These are phyloP conservation scores for Icerya purchasi DNA, from an alignment of 2,888 invertebrate genomes.

Conservation along the genomic window DNA sequence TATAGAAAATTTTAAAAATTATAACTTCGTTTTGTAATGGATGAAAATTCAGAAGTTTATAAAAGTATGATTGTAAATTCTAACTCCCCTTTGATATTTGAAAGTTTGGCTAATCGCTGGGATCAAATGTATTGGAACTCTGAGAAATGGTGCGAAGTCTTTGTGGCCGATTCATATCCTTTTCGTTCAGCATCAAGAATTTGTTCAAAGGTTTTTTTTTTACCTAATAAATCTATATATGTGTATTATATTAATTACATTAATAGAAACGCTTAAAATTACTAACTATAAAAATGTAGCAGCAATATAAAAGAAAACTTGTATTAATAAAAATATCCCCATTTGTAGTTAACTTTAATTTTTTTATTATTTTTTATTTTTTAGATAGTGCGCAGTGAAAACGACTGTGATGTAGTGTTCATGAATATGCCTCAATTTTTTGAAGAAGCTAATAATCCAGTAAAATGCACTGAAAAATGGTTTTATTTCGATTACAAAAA, in stretches of 20 bases:
- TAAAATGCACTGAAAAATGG: constrained; percentile 33
- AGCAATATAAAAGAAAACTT: too few relatives aligned
- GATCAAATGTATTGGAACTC: constrained; percentile 20
- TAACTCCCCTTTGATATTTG: constrained; percentile 15
- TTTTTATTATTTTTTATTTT: not conserved
- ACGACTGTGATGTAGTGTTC: constrained; percentile 34
- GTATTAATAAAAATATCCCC: not conserved
- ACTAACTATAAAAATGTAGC: too few relatives aligned
- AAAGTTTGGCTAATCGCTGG: constrained; percentile 19
- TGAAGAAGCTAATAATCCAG: constrained; percentile 21
- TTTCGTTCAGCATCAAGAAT: constrained; percentile 12
- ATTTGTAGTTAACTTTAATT: constrained; percentile 2
- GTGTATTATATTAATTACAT: too few relatives aligned
- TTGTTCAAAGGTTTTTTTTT: constrained; percentile 4
- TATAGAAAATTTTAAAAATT: too few relatives aligned
- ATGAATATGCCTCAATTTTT: constrained; percentile 44
- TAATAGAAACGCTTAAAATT: too few relatives aligned
- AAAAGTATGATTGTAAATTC: too few relatives aligned
- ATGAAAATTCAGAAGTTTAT: too few relatives aligned
- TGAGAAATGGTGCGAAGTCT: constrained; percentile 21
- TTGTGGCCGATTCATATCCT: constrained; percentile 18
- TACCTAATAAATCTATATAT: too few relatives aligned
- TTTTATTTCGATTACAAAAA: constrained; percentile 72
- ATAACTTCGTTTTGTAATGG: too few relatives aligned
- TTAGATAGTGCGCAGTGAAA: constrained; percentile 55